Evolutionary conservation across 2,113 vertebrate genomes (phyloP).

Genomic region (Planiliza haematocheilus): DNA sequence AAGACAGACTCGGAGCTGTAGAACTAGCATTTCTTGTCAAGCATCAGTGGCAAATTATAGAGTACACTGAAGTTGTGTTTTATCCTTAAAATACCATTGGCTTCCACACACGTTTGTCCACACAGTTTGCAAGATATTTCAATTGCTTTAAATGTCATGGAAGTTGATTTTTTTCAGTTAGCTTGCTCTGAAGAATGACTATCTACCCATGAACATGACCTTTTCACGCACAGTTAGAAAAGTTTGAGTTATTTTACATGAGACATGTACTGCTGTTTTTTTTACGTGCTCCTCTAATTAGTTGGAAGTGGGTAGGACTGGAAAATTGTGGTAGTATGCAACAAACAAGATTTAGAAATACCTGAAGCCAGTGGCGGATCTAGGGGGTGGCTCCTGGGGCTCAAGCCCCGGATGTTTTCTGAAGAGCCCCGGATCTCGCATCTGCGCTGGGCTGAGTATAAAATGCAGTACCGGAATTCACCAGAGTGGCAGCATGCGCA

Average conservation of each 20-base stretch:
- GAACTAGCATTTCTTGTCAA: constrained; percentile 24
- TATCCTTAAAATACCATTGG: constrained; percentile 1
- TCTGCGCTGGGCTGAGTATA: too few relatives aligned
- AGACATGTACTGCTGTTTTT: neutral
- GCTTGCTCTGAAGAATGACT: neutral
- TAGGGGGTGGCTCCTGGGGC: too few relatives aligned
- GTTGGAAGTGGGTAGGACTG: neutral
- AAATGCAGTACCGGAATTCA: too few relatives aligned
- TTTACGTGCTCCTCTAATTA: neutral
- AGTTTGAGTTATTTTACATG: constrained; percentile 3
- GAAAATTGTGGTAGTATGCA: neutral
- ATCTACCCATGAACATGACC: neutral
- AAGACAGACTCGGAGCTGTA: constrained; percentile 10
- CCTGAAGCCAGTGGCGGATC: too few relatives aligned
- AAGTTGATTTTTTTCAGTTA: neutral
- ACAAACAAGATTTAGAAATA: constrained; percentile 3
- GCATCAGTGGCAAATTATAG: constrained; percentile 6
- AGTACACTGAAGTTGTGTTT: neutral
- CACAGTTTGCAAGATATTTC: constrained; percentile 14
- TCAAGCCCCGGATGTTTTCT: too few relatives aligned
- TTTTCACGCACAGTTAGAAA: neutral
- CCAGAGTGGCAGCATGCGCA: too few relatives aligned
- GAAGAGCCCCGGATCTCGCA: too few relatives aligned
- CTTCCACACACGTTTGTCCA: neutral
- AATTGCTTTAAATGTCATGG: neutral